Conservation (phyloP, 2,113 vertebrate species). For the Cervus canadensis region DNA sequence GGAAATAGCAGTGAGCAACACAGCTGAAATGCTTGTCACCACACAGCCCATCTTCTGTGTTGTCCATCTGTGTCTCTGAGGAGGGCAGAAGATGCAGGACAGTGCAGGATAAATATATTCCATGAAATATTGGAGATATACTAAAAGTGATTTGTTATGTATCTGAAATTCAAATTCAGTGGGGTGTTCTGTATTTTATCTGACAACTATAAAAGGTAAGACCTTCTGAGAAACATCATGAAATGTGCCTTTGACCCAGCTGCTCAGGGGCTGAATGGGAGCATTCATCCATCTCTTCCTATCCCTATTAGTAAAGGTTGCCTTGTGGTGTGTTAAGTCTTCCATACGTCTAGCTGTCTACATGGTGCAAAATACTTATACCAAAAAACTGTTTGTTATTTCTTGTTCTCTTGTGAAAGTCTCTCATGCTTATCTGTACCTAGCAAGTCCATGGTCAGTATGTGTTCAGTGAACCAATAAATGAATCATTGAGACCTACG, state of each 20-base stretch:
- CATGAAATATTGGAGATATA: neutral
- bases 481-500: fast-evolving
- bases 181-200: fast-evolving
- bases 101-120: too few relatives aligned
- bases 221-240: neutral
- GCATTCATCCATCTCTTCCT: too few relatives aligned
- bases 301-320: fast-evolving
- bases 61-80: neutral
- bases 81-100: too few relatives aligned
- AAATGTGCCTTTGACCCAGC: neutral
- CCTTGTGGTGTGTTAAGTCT: fast-evolving
- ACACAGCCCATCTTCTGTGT: fast-evolving
- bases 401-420: neutral
- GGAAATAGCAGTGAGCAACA: neutral
- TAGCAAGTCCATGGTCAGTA: fast-evolving
- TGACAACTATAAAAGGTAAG: neutral
- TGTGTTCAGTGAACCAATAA: neutral
- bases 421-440: neutral
- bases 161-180: neutral
- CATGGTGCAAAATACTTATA: neutral
- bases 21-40: neutral
- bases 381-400: neutral
- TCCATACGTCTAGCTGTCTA: fast-evolving
- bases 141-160: neutral
- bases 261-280: neutral